phyloP scores from a whole-genome alignment of 2,888 invertebrate species.

The Phengaris arion region DNA sequence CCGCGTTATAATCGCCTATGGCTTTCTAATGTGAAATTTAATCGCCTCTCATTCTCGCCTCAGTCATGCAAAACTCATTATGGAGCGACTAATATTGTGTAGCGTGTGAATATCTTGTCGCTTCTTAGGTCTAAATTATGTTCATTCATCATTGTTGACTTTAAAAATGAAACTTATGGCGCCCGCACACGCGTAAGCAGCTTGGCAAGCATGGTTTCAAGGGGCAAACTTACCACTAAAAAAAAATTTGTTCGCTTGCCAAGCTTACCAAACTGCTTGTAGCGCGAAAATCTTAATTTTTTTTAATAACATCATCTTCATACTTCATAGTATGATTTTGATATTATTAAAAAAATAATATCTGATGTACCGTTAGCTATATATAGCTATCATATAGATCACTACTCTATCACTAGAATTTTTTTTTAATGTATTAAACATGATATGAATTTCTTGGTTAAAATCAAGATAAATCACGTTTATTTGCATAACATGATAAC shows the following conservation, averaged over 20 bases:
- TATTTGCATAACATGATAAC: neutral
- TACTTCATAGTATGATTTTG: no score
- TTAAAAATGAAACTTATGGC: neutral
- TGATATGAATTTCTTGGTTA: neutral
- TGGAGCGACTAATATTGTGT: constrained; percentile 41
- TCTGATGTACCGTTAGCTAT: no score
- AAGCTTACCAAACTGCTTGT: neutral
- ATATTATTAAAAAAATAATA: no score
- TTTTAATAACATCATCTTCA: neutral
- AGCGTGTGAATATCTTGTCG: constrained; percentile 41
- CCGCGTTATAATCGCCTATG: constrained; percentile 1
- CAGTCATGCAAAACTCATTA: constrained; percentile 73
- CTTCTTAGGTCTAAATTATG: neutral
- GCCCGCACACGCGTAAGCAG: neutral
- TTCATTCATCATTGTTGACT: constrained; percentile 7
- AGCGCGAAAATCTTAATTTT: neutral
- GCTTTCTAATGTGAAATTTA: constrained; percentile 65
- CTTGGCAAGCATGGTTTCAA: neutral
- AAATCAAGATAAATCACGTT: constrained; percentile 7
- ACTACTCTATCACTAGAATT: neutral
- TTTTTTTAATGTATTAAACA: neutral
- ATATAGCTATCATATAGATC: no score
- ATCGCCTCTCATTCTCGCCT: constrained; percentile 53
- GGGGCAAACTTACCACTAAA: neutral
- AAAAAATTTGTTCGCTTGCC: neutral